phyloP scores from a whole-genome alignment of 2,113 vertebrate species.

The Albula goreensis region DNA sequence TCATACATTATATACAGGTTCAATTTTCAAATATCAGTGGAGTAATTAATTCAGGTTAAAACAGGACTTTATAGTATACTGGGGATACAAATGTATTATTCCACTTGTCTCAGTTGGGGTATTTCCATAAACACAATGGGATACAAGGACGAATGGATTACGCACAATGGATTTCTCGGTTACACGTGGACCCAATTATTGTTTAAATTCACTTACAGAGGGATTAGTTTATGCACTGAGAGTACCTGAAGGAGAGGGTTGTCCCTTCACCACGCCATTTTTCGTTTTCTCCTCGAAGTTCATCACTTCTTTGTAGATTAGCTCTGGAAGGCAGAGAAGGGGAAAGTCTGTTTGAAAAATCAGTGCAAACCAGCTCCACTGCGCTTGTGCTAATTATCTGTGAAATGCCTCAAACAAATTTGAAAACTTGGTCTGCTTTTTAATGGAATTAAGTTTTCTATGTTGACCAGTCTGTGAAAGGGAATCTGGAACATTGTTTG shows the following conservation, averaged over 20 bases:
- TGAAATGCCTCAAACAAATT: neutral
- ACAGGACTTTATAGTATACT: too few relatives aligned
- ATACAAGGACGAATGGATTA: conserved; percentile 62
- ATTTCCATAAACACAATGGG: conserved; percentile 40
- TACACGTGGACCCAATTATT: conserved; percentile 64
- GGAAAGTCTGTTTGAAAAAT: neutral
- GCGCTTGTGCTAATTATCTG: neutral
- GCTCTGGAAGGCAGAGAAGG: conserved; percentile 73
- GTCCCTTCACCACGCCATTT: conserved; percentile 99
- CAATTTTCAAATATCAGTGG: conserved; percentile 5
- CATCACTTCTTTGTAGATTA: conserved; percentile 99
- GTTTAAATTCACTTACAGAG: conserved; percentile 79
- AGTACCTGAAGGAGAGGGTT: conserved; percentile 99
- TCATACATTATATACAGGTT: neutral
- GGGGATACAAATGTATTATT: neutral
- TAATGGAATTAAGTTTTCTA: neutral
- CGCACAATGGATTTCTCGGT: conserved; percentile 62
- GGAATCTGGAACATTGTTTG: neutral
- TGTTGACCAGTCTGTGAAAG: conserved; percentile 58
- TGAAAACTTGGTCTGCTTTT: conserved; percentile 1
- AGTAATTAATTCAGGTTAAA: neutral
- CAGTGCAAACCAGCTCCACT: neutral
- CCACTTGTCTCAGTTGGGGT: conserved; percentile 8
- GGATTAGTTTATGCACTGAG: conserved; percentile 81
- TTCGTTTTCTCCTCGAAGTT: conserved; percentile 99